Evolutionary conservation across 2,888 invertebrate genomes (phyloP).

Genomic region (Mechanitis messenoides): DNA sequence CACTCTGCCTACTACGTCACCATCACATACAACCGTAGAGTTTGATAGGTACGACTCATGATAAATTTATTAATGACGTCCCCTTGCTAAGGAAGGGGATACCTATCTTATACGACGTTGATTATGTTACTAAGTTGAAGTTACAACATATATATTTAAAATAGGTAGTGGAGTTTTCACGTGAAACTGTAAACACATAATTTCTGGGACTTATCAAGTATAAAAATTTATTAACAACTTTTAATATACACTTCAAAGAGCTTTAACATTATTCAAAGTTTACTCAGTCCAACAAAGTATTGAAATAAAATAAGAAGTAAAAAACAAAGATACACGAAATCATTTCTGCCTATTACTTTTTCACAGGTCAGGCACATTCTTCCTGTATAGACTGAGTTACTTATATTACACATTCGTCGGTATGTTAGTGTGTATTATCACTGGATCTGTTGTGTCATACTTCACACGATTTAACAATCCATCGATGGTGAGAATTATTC

Average conservation of each 20-base stretch:
- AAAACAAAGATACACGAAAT: no score
- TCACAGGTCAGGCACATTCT: constrained; percentile 76
- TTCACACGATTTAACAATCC: constrained; percentile 80
- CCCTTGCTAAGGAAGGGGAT: neutral
- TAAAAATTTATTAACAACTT: no score
- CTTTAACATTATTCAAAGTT: no score
- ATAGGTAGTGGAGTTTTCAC: no score
- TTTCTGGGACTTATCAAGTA: no score
- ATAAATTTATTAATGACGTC: constrained; percentile 1
- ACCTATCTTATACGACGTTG: neutral
- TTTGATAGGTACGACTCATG: constrained; percentile 48
- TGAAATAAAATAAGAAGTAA: no score
- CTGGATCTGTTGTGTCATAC: constrained; percentile 82
- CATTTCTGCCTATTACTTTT: neutral
- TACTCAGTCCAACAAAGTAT: no score
- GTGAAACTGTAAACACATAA: no score
- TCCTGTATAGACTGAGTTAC: constrained; percentile 83
- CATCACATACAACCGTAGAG: constrained; percentile 37
- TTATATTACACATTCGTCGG: constrained; percentile 87
- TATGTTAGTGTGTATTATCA: constrained; percentile 77
- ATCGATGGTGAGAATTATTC: constrained; percentile 55
- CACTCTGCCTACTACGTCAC: constrained; percentile 36
- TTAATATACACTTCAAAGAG: no score
- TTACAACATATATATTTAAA: no score
- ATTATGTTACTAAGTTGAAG: no score